These are phyloP conservation scores for Muscina levida DNA, from an alignment of 2,888 invertebrate species.

Conservation along the genomic window DNA sequence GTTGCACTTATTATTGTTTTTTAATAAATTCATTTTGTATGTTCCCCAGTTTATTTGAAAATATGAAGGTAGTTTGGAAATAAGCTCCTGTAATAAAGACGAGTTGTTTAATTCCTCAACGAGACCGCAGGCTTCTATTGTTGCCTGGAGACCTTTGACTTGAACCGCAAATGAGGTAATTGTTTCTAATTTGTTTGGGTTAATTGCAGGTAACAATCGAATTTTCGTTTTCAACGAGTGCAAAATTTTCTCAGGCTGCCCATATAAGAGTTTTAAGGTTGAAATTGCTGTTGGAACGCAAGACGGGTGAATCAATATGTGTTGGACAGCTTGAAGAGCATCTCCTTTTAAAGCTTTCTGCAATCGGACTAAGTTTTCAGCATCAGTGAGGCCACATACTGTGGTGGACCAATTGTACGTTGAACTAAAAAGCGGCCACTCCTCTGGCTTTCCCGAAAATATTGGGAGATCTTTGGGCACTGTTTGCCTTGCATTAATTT, in stretches of 20 bases:
- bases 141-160: conserved; percentile 42
- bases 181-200: conserved; percentile 42
- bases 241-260: conserved; percentile 42
- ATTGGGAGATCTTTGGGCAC: conserved; percentile 47
- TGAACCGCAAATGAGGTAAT: conserved; percentile 41
- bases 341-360: conserved; percentile 40
- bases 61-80: conserved; percentile 6
- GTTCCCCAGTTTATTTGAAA: conserved; percentile 25
- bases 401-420: conserved; percentile 51
- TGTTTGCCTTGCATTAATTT: conserved; percentile 37
- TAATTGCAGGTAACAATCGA: conserved; percentile 34
- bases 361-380: conserved; percentile 48
- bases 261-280: conserved; percentile 29
- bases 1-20: conserved; percentile 3
- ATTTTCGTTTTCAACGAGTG: conserved; percentile 45
- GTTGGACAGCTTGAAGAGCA: conserved; percentile 38
- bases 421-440: conserved; percentile 51
- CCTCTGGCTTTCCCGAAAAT: conserved; percentile 46
- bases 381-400: conserved; percentile 48
- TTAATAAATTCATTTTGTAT: background rate
- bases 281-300: conserved; percentile 38
- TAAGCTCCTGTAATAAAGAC: conserved; percentile 1
- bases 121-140: conserved; percentile 36
- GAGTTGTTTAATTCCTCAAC: background rate
- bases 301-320: conserved; percentile 50